These are phyloP conservation scores for Scalopus aquaticus DNA, from an alignment of 2,113 vertebrate species.

Conservation along the genomic window DNA sequence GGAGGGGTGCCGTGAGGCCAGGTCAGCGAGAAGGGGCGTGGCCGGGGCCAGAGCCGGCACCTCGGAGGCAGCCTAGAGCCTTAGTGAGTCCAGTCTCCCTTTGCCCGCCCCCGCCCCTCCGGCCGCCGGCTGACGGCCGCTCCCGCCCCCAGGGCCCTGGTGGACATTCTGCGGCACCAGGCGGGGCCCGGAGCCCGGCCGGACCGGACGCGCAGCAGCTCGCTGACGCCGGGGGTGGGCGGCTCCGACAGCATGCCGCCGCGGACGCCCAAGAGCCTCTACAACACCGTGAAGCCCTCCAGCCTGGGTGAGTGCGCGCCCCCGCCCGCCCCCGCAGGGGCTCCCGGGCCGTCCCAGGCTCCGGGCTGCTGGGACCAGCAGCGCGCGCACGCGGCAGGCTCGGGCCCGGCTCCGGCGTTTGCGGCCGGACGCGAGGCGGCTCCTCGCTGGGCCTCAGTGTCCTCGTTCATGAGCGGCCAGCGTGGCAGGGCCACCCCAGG, in stretches of 20 bases:
- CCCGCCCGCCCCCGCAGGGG: background rate
- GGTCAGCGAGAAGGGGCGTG: background rate
- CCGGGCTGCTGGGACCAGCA: no score
- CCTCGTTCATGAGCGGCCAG: no score
- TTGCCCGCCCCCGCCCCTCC: background rate
- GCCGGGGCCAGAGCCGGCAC: background rate
- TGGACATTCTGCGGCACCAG: slow-evolving; percentile 94
- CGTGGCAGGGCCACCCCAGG: no score
- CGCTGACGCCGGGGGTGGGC: slow-evolving; percentile 83
- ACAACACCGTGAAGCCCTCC: slow-evolving; percentile 88
- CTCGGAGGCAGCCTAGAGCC: no score
- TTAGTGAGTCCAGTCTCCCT: background rate
- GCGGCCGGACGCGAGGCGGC: no score
- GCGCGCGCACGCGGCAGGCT: no score
- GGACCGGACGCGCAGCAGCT: slow-evolving; percentile 92
- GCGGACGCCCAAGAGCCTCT: slow-evolving; percentile 91
- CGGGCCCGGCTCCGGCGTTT: no score
- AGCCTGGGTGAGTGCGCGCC: slow-evolving; percentile 88
- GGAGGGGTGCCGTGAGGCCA: no score
- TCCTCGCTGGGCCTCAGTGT: no score
- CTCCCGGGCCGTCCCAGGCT: no score
- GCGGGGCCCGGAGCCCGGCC: slow-evolving; percentile 89
- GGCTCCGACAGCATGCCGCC: slow-evolving; percentile 89
- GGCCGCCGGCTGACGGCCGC: no score
- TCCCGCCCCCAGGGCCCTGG: slow-evolving; percentile 88